Conservation (phyloP, 2,113 vertebrate species). For the Boleophthalmus pectinirostris region DNA sequence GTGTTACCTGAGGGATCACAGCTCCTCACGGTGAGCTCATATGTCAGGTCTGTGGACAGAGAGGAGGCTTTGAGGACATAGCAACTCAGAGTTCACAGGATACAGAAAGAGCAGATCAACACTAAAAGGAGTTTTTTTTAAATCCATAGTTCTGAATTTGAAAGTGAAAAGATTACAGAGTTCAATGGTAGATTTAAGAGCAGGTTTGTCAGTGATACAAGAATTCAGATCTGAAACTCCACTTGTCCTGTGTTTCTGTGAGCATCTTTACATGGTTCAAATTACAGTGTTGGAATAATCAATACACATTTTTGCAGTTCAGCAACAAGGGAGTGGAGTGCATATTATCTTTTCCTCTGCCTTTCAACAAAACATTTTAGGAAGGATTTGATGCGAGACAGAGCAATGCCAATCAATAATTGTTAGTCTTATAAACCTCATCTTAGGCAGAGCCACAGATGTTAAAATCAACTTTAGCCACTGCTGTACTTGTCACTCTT, state of each 20-base stretch:
- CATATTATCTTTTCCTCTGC: slow-evolving; percentile 6
- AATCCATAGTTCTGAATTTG: slow-evolving; percentile 23
- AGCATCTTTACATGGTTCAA: slow-evolving; percentile 10
- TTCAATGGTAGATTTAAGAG: slow-evolving; percentile 22
- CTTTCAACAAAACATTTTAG: slow-evolving; percentile 17
- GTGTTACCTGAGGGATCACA: slow-evolving; percentile 88
- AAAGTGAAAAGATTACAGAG: slow-evolving; percentile 54
- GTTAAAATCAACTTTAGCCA: no score
- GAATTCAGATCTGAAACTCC: slow-evolving; percentile 11
- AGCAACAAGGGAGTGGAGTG: background rate
- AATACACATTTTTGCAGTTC: slow-evolving; percentile 8
- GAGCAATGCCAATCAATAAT: background rate
- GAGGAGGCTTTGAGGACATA: slow-evolving; percentile 33
- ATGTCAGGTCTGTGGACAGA: slow-evolving; percentile 87
- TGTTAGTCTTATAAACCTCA: background rate
- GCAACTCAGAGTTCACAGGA: slow-evolving; percentile 7
- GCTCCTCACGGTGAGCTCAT: slow-evolving; percentile 91
- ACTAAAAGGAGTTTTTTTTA: slow-evolving; percentile 11
- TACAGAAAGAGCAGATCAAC: background rate
- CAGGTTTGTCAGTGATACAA: slow-evolving; percentile 19
- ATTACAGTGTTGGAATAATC: slow-evolving; percentile 3
- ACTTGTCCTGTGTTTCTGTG: slow-evolving; percentile 8
- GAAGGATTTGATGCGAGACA: no score
- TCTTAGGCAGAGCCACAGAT: no score
- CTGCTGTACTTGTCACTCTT: no score